Evolutionary conservation across 2,888 invertebrate genomes (phyloP).

Genomic region (Drosophila cognata): DNA sequence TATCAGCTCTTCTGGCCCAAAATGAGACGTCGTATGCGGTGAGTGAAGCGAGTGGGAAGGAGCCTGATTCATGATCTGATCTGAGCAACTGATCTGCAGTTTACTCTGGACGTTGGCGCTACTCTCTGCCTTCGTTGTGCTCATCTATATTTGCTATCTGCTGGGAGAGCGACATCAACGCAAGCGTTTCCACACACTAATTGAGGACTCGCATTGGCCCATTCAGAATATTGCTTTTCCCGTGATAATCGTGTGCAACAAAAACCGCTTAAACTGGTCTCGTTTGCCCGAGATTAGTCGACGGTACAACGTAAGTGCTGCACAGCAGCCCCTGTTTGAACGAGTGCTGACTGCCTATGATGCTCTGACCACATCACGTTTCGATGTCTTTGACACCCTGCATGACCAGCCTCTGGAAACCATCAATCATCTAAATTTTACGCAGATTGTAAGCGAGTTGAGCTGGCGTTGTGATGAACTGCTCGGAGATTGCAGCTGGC

Average conservation of each 20-base stretch:
- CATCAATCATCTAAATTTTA: slow-evolving; percentile 81
- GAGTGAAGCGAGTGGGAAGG: slow-evolving; percentile 16
- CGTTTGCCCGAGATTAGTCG: slow-evolving; percentile 67
- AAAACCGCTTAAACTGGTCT: slow-evolving; percentile 83
- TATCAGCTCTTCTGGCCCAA: slow-evolving; percentile 61
- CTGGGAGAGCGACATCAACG: slow-evolving; percentile 71
- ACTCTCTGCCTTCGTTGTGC: slow-evolving; percentile 63
- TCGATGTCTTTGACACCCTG: slow-evolving; percentile 57
- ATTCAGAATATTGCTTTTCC: slow-evolving; percentile 82
- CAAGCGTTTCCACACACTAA: slow-evolving; percentile 77
- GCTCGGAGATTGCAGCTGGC: slow-evolving; percentile 84
- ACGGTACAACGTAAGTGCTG: slow-evolving; percentile 53
- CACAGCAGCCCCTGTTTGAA: slow-evolving; percentile 59
- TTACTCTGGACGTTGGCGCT: slow-evolving; percentile 74
- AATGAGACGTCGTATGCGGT: slow-evolving; percentile 66
- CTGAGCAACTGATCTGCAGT: slow-evolving; percentile 35
- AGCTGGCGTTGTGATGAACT: slow-evolving; percentile 84
- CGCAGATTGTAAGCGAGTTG: slow-evolving; percentile 74
- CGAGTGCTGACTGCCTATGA: slow-evolving; percentile 74
- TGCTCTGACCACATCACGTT: slow-evolving; percentile 69
- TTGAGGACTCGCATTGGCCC: slow-evolving; percentile 77
- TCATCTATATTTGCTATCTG: slow-evolving; percentile 69
- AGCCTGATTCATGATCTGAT: too few relatives aligned
- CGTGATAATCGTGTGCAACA: slow-evolving; percentile 82
- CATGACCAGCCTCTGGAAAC: slow-evolving; percentile 33